phyloP scores from a whole-genome alignment of 2,888 invertebrate species.

The Elegia similella region DNA sequence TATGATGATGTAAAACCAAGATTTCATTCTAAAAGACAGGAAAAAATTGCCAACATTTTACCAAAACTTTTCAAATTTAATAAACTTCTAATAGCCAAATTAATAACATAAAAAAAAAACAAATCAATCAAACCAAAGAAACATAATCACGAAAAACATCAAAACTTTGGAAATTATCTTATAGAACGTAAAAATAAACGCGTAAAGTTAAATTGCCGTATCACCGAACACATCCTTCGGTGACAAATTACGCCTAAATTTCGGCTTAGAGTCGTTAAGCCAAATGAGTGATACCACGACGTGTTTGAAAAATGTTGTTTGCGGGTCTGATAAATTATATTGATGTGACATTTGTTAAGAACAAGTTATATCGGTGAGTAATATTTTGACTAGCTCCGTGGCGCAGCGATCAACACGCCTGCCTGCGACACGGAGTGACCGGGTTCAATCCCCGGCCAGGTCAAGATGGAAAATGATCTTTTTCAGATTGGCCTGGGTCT shows the following conservation, averaged over 20 bases:
- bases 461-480: too few relatives aligned
- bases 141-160: slow-evolving; percentile 4
- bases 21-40: too few relatives aligned
- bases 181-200: neutral
- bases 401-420: too few relatives aligned
- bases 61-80: neutral
- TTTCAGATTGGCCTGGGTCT: too few relatives aligned
- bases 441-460: too few relatives aligned
- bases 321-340: neutral
- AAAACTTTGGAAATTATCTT: neutral
- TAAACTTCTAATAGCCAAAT: neutral
- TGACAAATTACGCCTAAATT: slow-evolving; percentile 8
- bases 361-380: too few relatives aligned
- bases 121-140: neutral
- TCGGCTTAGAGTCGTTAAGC: slow-evolving; percentile 2
- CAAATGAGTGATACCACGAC: neutral
- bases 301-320: neutral
- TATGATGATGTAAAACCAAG: too few relatives aligned
- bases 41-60: too few relatives aligned
- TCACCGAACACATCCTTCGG: slow-evolving; percentile 2
- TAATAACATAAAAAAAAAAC: neutral
- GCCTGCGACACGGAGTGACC: too few relatives aligned
- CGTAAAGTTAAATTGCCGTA: slow-evolving; percentile 7
- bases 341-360: neutral
- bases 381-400: too few relatives aligned